Base-by-base conservation (phyloP, 2,888 invertebrate species). In the Agrochola circellaris region DNA sequence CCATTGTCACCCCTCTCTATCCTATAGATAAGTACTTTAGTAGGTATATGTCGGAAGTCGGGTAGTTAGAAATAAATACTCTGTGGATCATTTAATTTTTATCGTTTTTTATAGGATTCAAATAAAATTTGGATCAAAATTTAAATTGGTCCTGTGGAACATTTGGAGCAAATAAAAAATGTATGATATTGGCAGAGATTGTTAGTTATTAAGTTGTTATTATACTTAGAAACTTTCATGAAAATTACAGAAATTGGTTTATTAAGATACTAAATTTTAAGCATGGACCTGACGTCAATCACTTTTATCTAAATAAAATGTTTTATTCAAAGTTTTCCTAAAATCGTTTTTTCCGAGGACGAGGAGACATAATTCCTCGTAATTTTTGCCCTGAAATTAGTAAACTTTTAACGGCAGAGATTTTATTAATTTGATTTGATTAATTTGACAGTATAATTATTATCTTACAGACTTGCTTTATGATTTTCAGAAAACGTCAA, bases 1-100 rank as follows among this genome's bases (percentile, higher is more conserved):
- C 87, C 89, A 92, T 93, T 94, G 95, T 95, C 95, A 91, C 93
- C 93, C 92, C 88, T 84, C 82, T 77, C 79, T 82, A 73, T 83
- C 88, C 78, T 61, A 74, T 70, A 87, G 87, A 88, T 88, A 89
- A 88, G 88, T 86, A 82, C 73, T 79, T 84, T 67, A 62, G 77
- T 65, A 76, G 45, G 56, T 84, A 78, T 79, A 77, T 76, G 70
- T 82, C 78, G 77, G 75, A 81, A 83, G 82, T 75, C 75, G 42
- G 67, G 77, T 83, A 74, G 68, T 78, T 73, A 73, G 54, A 75
- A 75, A 82, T 77, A 34, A 82, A 75, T 82, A 70, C 77, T 62
- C 13, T 2, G 56, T 30, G 54, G 6, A 26, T 48, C 8, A 5
- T 42, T 74, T 15, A 3, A 20, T 54, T 58, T 42, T 61, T 2